A percentile compares a stretch with the other conserved stretches of the same genome.
Evolutionary conservation across 2,888 invertebrate genomes (phyloP).

Genomic region (Lycia hirtaria): DNA sequence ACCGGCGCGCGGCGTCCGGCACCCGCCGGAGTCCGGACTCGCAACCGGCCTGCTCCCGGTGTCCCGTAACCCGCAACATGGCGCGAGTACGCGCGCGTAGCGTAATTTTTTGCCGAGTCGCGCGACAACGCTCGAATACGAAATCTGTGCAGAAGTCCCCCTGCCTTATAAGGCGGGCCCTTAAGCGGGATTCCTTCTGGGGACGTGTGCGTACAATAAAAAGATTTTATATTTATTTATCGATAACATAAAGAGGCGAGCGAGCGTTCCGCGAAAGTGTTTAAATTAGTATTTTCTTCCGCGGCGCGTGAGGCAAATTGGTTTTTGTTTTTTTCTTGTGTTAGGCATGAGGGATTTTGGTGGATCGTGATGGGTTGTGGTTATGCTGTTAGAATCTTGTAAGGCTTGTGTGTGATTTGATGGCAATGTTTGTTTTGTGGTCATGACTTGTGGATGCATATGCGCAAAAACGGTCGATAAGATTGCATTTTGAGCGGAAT

Average conservation of each 20-base stretch:
- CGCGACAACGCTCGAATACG: slow-evolving; percentile 68
- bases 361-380: slow-evolving; percentile 9
- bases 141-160: slow-evolving; percentile 72
- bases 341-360: slow-evolving; percentile 25
- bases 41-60: slow-evolving; percentile 56
- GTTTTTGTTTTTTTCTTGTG: slow-evolving; percentile 31
- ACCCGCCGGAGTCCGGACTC: no score
- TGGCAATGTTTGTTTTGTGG: neutral
- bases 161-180: slow-evolving; percentile 74
- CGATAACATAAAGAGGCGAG: slow-evolving; percentile 59
- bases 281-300: slow-evolving; percentile 67
- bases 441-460: neutral
- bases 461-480: neutral
- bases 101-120: slow-evolving; percentile 75
- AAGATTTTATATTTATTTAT: slow-evolving; percentile 78
- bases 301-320: slow-evolving; percentile 51
- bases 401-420: neutral
- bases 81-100: slow-evolving; percentile 73
- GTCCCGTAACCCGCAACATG: slow-evolving; percentile 66
- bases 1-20: no score
- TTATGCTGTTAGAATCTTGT: slow-evolving; percentile 4
- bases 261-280: slow-evolving; percentile 64
- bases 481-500: no score
- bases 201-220: slow-evolving; percentile 78
- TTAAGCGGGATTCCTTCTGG: slow-evolving; percentile 75